These are phyloP conservation scores for Sarcoramphus papa DNA, from an alignment of 2,797 vertebrate genomes.

Conservation along the genomic window DNA sequence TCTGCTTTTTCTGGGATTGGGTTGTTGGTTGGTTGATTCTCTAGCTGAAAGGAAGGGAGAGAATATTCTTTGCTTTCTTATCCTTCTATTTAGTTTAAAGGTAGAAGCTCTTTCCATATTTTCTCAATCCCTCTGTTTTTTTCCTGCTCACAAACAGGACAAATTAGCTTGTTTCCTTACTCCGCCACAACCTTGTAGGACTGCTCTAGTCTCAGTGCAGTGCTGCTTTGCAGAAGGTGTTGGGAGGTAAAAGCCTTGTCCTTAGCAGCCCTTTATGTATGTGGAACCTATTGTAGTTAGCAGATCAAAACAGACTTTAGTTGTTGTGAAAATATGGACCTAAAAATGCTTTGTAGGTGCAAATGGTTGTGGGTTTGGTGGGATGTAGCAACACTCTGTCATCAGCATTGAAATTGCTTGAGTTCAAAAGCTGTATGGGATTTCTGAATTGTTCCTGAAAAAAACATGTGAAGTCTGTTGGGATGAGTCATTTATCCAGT, in stretches of 20 bases:
- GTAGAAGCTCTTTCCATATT: neutral
- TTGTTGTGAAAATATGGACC: neutral
- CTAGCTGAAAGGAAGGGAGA: neutral
- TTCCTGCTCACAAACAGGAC: neutral
- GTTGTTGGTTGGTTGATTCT: neutral
- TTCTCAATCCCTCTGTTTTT: neutral
- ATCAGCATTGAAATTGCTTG: neutral
- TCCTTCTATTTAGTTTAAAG: neutral
- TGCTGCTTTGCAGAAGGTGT: neutral
- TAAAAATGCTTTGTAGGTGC: neutral
- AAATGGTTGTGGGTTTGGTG: constrained; percentile 17
- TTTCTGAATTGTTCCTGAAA: constrained; percentile 1
- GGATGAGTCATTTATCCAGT: neutral
- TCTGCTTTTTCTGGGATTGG: neutral
- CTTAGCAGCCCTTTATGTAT: neutral
- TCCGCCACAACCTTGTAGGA: neutral
- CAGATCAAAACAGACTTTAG: neutral
- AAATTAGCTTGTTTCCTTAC: neutral
- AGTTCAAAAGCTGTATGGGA: constrained; percentile 20
- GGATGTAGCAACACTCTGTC: neutral
- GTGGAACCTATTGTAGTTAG: neutral
- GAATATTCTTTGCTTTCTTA: neutral
- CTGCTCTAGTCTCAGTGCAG: neutral
- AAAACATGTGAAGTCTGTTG: neutral
- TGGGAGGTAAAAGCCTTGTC: neutral